These are phyloP conservation scores for Ibycter americanus DNA, from an alignment of 2,797 vertebrate genomes.

Conservation along the genomic window DNA sequence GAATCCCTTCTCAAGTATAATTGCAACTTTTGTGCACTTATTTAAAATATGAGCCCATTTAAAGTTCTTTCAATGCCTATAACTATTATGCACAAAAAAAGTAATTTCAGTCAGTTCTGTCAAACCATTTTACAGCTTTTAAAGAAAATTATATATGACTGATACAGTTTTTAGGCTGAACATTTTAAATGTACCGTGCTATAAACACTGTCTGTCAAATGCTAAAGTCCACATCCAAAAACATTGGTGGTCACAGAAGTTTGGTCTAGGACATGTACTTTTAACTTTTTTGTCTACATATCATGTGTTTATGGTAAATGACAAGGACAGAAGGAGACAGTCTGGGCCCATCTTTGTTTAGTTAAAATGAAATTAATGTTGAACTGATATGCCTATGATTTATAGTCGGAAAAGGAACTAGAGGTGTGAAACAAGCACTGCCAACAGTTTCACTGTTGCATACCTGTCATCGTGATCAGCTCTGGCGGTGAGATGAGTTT, in stretches of 20 bases:
- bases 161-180: not conserved
- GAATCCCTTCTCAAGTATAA: not conserved
- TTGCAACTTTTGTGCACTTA: not conserved
- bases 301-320: not conserved
- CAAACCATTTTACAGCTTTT: not conserved
- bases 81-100: not conserved
- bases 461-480: not conserved
- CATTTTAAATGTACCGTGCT: not conserved
- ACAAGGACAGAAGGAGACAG: not conserved
- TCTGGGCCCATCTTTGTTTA: not conserved
- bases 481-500: not conserved
- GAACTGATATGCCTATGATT: not conserved
- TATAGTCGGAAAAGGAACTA: not conserved
- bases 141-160: not conserved
- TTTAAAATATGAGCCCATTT: not conserved
- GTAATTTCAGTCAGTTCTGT: not conserved
- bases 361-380: not conserved
- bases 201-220: not conserved
- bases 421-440: not conserved
- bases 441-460: not conserved
- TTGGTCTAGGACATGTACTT: not conserved
- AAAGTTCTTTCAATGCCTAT: not conserved
- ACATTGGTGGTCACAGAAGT: not conserved
- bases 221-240: not conserved
- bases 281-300: fast-evolving